Conservation (phyloP, 2,113 vertebrate species). For the Jaculus jaculus region DNA sequence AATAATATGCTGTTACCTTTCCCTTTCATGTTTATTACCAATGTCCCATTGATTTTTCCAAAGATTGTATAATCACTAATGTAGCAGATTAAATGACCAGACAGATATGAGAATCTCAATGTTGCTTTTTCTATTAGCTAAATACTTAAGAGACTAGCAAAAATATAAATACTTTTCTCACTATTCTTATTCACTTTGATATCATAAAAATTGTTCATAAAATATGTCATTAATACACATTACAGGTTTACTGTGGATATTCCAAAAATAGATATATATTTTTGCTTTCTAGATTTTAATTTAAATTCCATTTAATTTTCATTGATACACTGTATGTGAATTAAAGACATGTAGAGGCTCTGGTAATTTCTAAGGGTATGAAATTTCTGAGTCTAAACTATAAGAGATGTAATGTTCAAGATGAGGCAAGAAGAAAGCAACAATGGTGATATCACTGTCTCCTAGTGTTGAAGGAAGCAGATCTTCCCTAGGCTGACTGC, state of each 20-base stretch:
- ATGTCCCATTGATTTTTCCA: neutral
- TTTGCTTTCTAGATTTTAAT: conserved; percentile 19
- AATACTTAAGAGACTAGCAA: neutral
- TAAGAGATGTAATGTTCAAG: neutral
- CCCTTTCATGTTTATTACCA: neutral
- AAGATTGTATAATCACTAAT: neutral
- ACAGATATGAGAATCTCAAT: neutral
- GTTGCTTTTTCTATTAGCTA: neutral
- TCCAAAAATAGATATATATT: neutral
- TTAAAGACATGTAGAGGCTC: neutral
- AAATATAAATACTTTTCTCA: neutral
- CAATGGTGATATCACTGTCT: neutral
- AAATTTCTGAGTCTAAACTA: neutral
- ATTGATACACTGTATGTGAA: neutral
- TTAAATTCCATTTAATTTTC: neutral
- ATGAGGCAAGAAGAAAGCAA: neutral
- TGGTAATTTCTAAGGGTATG: neutral
- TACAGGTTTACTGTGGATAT: neutral
- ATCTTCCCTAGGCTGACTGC: neutral
- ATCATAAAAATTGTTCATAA: neutral
- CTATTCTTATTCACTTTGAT: neutral
- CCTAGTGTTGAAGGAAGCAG: neutral
- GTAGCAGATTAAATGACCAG: neutral
- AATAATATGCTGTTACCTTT: neutral
- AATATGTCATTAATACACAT: neutral